A percentile compares a stretch with the other conserved stretches of the same genome.
Conservation (phyloP, 2,888 invertebrate genomes). For the Rhimphoctona megacephalus region DNA sequence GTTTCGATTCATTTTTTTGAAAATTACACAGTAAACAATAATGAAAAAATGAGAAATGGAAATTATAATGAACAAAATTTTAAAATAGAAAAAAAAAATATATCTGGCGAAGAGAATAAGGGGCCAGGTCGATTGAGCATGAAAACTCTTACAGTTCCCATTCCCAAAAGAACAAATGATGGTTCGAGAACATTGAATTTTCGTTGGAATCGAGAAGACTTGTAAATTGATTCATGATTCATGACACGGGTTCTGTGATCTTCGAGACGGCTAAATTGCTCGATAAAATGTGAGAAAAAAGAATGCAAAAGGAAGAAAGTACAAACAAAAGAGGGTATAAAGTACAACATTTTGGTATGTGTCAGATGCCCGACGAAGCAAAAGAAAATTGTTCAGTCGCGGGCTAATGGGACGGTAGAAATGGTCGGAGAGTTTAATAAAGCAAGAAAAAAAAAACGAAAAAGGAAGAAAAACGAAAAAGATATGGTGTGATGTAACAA, state of each 20-base stretch:
- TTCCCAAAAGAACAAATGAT: neutral
- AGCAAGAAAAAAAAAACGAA: conserved; percentile 26
- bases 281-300: conserved; percentile 6
- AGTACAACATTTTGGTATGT: conserved; percentile 15
- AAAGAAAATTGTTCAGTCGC: conserved; percentile 32
- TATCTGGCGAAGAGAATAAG: neutral
- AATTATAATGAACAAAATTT: neutral
- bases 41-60: neutral
- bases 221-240: conserved; percentile 57
- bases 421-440: conserved; percentile 39
- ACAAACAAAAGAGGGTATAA: conserved; percentile 27
- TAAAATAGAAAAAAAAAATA: neutral
- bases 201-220: conserved; percentile 11
- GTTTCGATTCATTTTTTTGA: neutral
- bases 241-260: conserved; percentile 28
- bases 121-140: neutral
- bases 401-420: conserved; percentile 44
- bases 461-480: conserved; percentile 49
- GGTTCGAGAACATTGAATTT: conserved; percentile 7
- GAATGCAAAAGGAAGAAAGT: conserved; percentile 1
- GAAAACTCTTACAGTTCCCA: neutral
- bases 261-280: conserved; percentile 24
- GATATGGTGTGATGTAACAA: conserved; percentile 65
- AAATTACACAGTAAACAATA: neutral
- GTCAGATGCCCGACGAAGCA: conserved; percentile 14